Evolutionary conservation across 2,113 vertebrate genomes (phyloP), one percentile per base, ranked within the genome.

Genomic region (Ictidomys tridecemlineatus): DNA sequence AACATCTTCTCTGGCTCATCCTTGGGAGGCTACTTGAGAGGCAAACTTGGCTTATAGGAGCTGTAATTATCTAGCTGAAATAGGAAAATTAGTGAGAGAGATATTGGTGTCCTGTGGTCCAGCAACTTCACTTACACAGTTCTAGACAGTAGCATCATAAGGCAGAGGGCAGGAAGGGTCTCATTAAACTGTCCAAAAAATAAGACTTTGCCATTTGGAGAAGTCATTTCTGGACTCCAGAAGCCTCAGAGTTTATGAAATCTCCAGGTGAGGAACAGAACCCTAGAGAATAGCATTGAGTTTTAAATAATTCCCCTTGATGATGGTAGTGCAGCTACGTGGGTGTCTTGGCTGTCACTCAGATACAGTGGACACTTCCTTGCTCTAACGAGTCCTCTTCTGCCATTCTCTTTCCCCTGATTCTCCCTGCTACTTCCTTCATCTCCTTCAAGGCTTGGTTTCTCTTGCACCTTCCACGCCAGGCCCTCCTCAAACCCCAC

Each of bases 121-220:
- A n/a, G 8, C 22, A 20, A 4, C 7, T 72, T 37, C 11, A 5
- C 45, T 61, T 65, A 30, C 61, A 9, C 3, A 7, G 45, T 4
- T 45, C 0, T 30, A 53, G 39, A 61, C 1, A 26, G 5, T 13
- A 0, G 26, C 2, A 13, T 13, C 30, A 26, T 0, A 3, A 11
- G 39, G 14, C 28, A 69, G 72, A 91, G 8, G 34, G 1, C 22
- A 13, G 14, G 70, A 51, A 92, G 51, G 26, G 30, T 20, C 53
- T 6, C 1, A 24, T 18, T 2, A 42, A 39, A 26, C 8, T 6
- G 39, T 63, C 51, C 13, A 20, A 86, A 5, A 17, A 17, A 2
- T 3, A 14, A 5, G 26, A 48, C 53, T 56, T 58, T 78, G 63
- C 22, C 58, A 1, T 0, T 0, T 8, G 22, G 9, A 28, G 17